phyloP scores from a whole-genome alignment of 2,888 invertebrate species.

The Diachrysia chrysitis region DNA sequence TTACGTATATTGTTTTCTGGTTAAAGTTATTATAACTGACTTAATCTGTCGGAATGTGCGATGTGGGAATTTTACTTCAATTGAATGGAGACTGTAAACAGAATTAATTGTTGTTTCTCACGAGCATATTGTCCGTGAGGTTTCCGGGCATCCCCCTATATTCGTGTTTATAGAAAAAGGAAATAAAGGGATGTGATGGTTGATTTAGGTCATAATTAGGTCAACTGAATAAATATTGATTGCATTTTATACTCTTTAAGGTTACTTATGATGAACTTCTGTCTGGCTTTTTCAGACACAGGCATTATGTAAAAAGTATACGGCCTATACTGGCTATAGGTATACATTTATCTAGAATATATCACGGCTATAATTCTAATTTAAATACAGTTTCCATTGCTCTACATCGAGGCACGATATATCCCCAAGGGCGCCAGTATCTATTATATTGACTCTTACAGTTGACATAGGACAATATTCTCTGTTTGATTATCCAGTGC shows the following conservation, averaged over 20 bases:
- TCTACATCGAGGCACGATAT: conserved; percentile 2
- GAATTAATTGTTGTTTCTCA: conserved; percentile 23
- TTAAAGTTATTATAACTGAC: conserved; percentile 34
- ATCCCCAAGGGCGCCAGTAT: conserved; percentile 45
- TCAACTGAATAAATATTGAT: no score
- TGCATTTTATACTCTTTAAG: no score
- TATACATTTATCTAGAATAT: neutral
- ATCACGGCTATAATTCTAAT: neutral
- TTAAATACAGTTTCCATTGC: conserved; percentile 32
- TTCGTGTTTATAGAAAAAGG: neutral
- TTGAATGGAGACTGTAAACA: conserved; percentile 12
- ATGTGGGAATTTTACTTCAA: conserved; percentile 27
- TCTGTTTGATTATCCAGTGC: conserved; percentile 64
- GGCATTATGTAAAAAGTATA: no score
- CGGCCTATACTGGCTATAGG: no score
- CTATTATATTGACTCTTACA: conserved; percentile 55
- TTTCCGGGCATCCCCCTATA: neutral
- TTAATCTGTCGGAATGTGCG: conserved; percentile 31
- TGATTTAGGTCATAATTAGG: no score
- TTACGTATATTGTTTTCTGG: conserved; percentile 48
- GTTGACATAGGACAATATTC: conserved; percentile 75
- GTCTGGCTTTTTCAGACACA: no score
- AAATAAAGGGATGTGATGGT: neutral
- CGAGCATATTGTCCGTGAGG: neutral
- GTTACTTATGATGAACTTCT: no score